phyloP scores from a whole-genome alignment of 2,113 vertebrate genomes.

The Mixornis gularis region DNA sequence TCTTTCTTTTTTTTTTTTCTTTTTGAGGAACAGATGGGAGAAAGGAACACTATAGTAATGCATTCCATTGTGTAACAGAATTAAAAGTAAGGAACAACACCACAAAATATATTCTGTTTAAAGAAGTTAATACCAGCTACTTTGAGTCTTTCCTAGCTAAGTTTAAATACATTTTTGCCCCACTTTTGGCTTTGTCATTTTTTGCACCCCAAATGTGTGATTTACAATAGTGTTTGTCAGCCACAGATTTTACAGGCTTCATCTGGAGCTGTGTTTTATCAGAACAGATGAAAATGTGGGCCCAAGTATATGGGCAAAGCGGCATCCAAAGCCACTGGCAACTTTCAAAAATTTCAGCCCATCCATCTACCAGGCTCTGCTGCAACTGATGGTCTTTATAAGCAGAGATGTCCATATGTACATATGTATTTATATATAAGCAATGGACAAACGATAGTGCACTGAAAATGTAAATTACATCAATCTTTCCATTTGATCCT shows the following conservation, averaged over 20 bases:
- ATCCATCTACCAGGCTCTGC: neutral
- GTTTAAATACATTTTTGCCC: neutral
- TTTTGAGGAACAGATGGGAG: constrained; percentile 19
- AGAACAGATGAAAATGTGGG: neutral
- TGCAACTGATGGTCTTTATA: neutral
- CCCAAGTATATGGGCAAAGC: neutral
- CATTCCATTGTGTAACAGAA: neutral
- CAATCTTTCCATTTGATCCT: neutral
- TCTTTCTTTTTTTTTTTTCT: neutral
- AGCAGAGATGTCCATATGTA: neutral
- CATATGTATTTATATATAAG: neutral
- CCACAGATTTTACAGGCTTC: neutral
- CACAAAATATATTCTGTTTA: neutral
- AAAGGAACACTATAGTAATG: neutral
- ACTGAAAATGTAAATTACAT: neutral
- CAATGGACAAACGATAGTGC: neutral
- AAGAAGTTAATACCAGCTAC: neutral
- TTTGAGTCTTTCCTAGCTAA: neutral
- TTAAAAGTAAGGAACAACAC: neutral
- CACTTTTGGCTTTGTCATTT: neutral
- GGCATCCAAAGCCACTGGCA: neutral
- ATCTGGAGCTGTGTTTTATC: neutral
- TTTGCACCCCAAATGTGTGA: neutral
- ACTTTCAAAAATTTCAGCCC: neutral
- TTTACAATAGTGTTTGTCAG: neutral